Conservation (phyloP, 2,888 invertebrate genomes). For the Melanotus villosus region DNA sequence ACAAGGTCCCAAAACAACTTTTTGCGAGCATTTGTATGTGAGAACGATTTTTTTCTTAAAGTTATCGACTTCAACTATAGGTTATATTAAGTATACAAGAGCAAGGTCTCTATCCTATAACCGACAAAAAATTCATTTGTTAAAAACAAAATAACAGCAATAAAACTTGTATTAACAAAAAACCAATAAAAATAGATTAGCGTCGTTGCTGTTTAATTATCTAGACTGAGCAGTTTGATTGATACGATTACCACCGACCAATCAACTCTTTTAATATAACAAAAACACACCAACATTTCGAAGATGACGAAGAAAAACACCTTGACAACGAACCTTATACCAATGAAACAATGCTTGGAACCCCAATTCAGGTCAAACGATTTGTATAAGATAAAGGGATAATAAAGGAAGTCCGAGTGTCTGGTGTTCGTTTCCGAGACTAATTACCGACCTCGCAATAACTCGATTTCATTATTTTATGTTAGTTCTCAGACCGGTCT, state of each 20-base stretch:
- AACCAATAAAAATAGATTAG: not conserved
- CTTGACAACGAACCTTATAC: not conserved
- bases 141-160: not conserved
- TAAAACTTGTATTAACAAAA: not conserved
- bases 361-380: constrained; percentile 35
- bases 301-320: not conserved
- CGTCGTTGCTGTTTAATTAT: not conserved
- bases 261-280: not conserved
- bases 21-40: constrained; percentile 36
- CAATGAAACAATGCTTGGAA: constrained; percentile 10
- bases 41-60: constrained; percentile 25
- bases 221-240: not conserved
- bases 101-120: constrained; percentile 10
- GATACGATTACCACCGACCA: not conserved
- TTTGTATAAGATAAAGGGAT: constrained; percentile 48
- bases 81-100: constrained; percentile 21
- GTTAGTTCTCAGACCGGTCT: constrained; percentile 46
- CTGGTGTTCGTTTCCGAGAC: constrained; percentile 56
- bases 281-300: not conserved
- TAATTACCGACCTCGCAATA: constrained; percentile 53
- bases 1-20: constrained; percentile 41
- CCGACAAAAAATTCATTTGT: constrained; percentile 3
- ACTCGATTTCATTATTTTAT: constrained; percentile 38
- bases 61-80: constrained; percentile 15
- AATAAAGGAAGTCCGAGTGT: constrained; percentile 58